Conservation (phyloP, 2,888 invertebrate species). For the Heteromyza rotundicornis region DNA sequence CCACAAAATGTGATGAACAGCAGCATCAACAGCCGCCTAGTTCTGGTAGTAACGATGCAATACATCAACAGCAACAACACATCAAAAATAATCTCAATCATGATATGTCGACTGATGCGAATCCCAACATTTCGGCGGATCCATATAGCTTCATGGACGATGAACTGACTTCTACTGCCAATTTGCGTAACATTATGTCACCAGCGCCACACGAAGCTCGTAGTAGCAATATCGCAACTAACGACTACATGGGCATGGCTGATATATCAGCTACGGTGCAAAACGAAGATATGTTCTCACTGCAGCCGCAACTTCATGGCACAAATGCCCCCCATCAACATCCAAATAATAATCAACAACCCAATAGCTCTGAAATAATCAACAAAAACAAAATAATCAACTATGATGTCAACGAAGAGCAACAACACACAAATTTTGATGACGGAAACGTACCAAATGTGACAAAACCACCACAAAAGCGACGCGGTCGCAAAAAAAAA, state of each 20-base stretch:
- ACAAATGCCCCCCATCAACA: constrained; percentile 10
- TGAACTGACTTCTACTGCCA: constrained; percentile 61
- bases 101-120: constrained; percentile 19
- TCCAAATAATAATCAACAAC: background rate
- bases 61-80: constrained; percentile 14
- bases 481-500: constrained; percentile 88
- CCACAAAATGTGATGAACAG: constrained; percentile 35
- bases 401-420: background rate
- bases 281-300: constrained; percentile 23
- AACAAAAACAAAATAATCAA: background rate
- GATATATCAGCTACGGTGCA: constrained; percentile 19
- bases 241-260: constrained; percentile 6
- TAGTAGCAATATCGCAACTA: background rate
- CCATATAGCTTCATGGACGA: constrained; percentile 88
- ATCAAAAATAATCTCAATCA: constrained; percentile 16
- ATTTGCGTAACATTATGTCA: constrained; percentile 48
- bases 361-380: background rate
- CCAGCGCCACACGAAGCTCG: constrained; percentile 19
- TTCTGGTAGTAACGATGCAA: background rate
- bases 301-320: constrained; percentile 23
- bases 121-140: constrained; percentile 65
- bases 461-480: constrained; percentile 68
- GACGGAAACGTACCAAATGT: constrained; percentile 11
- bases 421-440: constrained; percentile 7
- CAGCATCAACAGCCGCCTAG: constrained; percentile 29